These are phyloP conservation scores for Muntiacus muntjak DNA, from an alignment of 2,113 vertebrate species.

Conservation along the genomic window DNA sequence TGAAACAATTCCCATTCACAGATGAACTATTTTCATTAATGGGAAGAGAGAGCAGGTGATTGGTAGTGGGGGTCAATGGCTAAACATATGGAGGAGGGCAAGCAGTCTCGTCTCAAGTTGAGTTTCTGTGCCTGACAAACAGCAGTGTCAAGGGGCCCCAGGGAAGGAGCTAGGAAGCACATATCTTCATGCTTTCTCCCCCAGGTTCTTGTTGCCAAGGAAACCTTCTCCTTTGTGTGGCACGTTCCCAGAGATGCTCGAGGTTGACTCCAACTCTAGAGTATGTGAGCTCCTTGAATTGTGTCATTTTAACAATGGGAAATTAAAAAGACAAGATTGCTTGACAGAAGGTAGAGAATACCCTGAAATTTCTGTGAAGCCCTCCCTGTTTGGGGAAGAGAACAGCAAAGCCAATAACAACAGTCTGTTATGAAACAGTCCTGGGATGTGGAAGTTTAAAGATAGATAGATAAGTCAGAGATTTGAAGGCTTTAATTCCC, in stretches of 20 bases:
- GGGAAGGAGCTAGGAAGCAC: slow-evolving; percentile 6
- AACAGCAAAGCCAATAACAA: not conserved
- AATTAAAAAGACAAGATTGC: not conserved
- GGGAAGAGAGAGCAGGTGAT: not conserved
- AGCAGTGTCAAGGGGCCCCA: not conserved
- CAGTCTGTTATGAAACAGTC: not conserved
- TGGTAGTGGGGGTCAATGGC: not conserved
- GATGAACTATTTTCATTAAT: not conserved
- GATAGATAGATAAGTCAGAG: not conserved
- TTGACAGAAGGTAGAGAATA: not conserved
- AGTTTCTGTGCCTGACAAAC: not conserved
- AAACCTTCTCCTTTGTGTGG: slow-evolving; percentile 47
- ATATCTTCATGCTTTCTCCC: not conserved
- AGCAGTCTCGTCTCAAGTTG: not conserved
- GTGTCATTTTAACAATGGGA: slow-evolving; percentile 25
- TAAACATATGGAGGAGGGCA: not conserved
- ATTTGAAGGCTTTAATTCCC: not conserved
- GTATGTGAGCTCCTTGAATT: not conserved
- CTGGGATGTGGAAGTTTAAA: not conserved
- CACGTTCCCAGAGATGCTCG: not conserved
- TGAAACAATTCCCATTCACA: not conserved
- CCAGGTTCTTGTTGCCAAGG: slow-evolving; percentile 49
- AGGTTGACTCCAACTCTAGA: not conserved
- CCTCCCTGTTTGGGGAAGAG: not conserved
- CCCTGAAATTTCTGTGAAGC: not conserved